Evolutionary conservation across 1,140 invertebrate species (phyloP), one percentile per base, ranked within the genome.

Genomic region (Contarinia nasturtii): DNA sequence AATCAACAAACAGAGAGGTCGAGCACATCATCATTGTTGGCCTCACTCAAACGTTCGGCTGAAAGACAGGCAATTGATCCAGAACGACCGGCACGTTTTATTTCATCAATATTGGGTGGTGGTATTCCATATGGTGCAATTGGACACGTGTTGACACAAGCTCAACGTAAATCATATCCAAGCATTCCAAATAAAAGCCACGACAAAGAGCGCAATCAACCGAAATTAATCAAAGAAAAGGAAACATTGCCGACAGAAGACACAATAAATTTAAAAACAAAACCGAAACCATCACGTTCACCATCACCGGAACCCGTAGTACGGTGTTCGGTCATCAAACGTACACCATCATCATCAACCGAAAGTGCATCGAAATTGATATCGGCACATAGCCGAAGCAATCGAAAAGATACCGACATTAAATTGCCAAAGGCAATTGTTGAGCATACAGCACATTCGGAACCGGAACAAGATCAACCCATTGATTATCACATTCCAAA

Each of bases 401-500:
- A 72, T 54, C 3, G 10, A 27, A 70, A 72, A 52, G 56, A 71
- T 46, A 61, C 63, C 37, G 71, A 73, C 36, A 61, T 66, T 17
- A 65, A 58, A 36, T 51, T 74, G 47, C 70, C 71, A 40, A 52
- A 59, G 8, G 65, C 67, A 36, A 50, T 68, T 34, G 63, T 67
- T 7, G 53, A 70, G 15, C 53, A 69, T 34, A 27, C 27, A 27
- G 67, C 66, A 62, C 67, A 61, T 14, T 46, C 61, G 15, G 58
- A 57, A 8, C 74, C 76, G 0, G 75, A 77, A 63, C 78, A 88
- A 65, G 84, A 87, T 42, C 82, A 86, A 52, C 85, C 86, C 0
- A 87, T 89, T 45, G 82, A 89, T 57, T 89, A 89, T 61, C 83
- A 82, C 53, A 81, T 89, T 48, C 83, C 83, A 15, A 86, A 83